phyloP scores from a whole-genome alignment of 2,113 vertebrate genomes.

The Anolis carolinensis region DNA sequence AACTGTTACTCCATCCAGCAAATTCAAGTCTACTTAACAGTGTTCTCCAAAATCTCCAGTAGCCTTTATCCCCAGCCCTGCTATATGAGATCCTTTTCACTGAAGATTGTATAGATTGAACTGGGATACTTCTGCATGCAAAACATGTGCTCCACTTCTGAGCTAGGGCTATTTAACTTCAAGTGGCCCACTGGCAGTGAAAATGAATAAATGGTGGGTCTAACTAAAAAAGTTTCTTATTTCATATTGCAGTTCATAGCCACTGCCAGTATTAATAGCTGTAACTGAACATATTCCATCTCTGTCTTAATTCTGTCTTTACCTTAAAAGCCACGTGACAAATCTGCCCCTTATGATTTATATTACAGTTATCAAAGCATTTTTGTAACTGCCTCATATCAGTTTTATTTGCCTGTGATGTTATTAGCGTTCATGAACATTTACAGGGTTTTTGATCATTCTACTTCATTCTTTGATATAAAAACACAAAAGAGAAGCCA shows the following conservation, averaged over 20 bases:
- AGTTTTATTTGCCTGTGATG: neutral
- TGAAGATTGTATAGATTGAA: too few species aligned
- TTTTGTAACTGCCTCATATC: conserved; percentile 28
- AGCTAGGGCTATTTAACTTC: neutral
- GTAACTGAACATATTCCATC: too few species aligned
- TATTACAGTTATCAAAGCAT: conserved; percentile 26
- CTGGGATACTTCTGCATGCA: neutral
- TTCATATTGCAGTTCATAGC: conserved; percentile 4
- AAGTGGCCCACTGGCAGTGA: neutral
- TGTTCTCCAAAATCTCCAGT: neutral
- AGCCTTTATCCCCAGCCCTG: neutral
- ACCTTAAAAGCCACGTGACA: conserved; percentile 21
- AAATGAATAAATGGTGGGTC: neutral
- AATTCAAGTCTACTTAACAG: neutral
- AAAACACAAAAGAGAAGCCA: conserved; percentile 15
- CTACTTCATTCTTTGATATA: conserved; percentile 11
- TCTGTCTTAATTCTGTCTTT: conserved; percentile 5
- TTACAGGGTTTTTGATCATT: conserved; percentile 12
- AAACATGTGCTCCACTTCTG: neutral
- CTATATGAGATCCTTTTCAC: too few species aligned
- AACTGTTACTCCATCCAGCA: neutral
- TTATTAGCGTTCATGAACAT: conserved; percentile 22
- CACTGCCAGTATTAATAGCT: conserved; percentile 5
- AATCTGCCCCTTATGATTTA: conserved; percentile 36
- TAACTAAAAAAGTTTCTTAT: neutral